phyloP scores from a whole-genome alignment of 30 jellyfish, hydroid and myxozoan species.

The Clytia hemisphaerica region DNA sequence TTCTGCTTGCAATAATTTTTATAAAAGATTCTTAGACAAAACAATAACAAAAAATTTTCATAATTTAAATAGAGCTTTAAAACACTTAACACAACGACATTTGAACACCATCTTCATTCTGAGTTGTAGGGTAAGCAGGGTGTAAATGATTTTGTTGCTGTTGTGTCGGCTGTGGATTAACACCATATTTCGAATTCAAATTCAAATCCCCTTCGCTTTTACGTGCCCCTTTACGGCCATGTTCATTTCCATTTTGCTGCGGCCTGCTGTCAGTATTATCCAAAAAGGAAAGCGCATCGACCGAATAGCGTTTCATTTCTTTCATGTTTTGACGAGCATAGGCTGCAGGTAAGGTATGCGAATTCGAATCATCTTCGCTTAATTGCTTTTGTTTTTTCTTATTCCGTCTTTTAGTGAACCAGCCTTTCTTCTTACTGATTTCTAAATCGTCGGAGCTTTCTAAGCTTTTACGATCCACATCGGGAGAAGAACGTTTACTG shows the following conservation, averaged over 20 bases:
- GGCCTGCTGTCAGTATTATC: neutral
- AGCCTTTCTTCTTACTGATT: neutral
- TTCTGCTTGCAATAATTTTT: too few species aligned
- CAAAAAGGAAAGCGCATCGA: too few species aligned
- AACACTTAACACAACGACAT: conserved; percentile 20
- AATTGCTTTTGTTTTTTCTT: neutral
- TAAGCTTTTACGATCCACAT: neutral
- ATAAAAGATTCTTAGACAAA: too few species aligned
- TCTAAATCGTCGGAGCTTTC: conserved; percentile 13
- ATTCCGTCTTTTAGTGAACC: neutral
- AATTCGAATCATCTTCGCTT: neutral
- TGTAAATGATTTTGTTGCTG: neutral
- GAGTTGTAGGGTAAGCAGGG: neutral
- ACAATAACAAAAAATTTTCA: too few species aligned
- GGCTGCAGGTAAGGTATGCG: neutral
- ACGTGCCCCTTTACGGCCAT: neutral
- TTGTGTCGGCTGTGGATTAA: neutral
- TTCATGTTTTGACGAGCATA: neutral
- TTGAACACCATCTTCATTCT: neutral
- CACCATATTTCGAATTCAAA: neutral
- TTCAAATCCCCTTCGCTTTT: conserved; percentile 19
- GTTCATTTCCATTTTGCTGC: neutral
- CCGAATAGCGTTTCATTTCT: neutral
- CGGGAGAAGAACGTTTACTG: conserved; percentile 2
- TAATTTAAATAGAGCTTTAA: too few species aligned